Evolutionary conservation across 2,113 vertebrate species (phyloP).

Genomic region (Paramisgurnus dabryanus): DNA sequence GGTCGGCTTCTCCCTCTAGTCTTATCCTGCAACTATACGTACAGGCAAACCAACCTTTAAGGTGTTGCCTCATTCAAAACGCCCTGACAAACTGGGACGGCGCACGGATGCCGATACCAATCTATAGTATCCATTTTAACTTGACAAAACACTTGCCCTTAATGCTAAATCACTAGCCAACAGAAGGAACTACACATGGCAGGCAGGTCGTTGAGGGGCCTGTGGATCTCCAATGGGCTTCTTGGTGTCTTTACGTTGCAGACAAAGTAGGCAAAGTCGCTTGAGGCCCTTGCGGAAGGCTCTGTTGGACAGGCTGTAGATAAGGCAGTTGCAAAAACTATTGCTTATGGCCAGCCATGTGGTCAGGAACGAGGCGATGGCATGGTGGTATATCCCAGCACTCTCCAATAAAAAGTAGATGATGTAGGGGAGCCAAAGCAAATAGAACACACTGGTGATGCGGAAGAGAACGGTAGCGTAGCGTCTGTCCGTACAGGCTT

Average conservation of each 20-base stretch:
- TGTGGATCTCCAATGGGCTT: constrained; percentile 73
- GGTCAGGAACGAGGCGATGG: constrained; percentile 88
- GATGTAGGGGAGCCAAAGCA: constrained; percentile 97
- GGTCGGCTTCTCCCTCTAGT: background rate
- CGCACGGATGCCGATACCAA: constrained; percentile 13
- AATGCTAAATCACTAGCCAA: background rate
- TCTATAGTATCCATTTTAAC: constrained; percentile 5
- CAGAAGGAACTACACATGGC: constrained; percentile 67
- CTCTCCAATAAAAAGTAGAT: constrained; percentile 97
- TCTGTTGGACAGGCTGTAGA: constrained; percentile 98
- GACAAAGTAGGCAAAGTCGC: constrained; percentile 89
- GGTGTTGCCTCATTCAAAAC: background rate
- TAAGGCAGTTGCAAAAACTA: constrained; percentile 99
- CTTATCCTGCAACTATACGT: background rate
- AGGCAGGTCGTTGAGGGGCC: constrained; percentile 77
- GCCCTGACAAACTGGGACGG: constrained; percentile 19
- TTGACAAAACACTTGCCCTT: constrained; percentile 22
- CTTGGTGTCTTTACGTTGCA: constrained; percentile 78
- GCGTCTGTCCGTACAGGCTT: constrained; percentile 86
- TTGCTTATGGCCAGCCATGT: constrained; percentile 99
- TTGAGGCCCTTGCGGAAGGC: constrained; percentile 96
- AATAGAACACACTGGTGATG: constrained; percentile 97
- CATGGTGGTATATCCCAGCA: constrained; percentile 84
- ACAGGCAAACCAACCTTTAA: constrained; percentile 1
- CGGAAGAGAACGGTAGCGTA: constrained; percentile 96